Percentiles rank a stretch among this genome's conserved stretches.
phyloP scores from a whole-genome alignment of 2,888 invertebrate genomes.

The Leptogaster cylindrica region DNA sequence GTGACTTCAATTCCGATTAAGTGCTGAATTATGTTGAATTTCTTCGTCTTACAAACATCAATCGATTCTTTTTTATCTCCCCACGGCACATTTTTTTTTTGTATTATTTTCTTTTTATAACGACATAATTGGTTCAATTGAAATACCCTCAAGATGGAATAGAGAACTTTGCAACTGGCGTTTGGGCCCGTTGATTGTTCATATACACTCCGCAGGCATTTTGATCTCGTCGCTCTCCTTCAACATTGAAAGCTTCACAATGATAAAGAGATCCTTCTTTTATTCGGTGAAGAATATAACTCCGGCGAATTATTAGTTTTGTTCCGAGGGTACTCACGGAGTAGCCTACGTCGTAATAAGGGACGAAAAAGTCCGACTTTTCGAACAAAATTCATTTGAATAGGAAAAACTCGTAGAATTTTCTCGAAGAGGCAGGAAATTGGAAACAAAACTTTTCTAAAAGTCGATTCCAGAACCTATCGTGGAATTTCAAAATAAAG shows the following conservation, averaged over 20 bases:
- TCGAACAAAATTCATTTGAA: slow-evolving; percentile 39
- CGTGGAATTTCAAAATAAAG: not conserved
- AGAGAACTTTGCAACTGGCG: slow-evolving; percentile 9
- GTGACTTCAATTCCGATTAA: slow-evolving; percentile 46
- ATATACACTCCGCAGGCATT: slow-evolving; percentile 20
- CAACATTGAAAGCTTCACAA: not conserved
- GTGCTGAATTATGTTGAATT: slow-evolving; percentile 41
- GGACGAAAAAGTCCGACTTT: slow-evolving; percentile 35
- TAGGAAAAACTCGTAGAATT: slow-evolving; percentile 18
- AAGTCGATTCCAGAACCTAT: slow-evolving; percentile 27
- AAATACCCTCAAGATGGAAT: slow-evolving; percentile 44
- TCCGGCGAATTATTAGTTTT: slow-evolving; percentile 36
- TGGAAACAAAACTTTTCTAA: slow-evolving; percentile 37
- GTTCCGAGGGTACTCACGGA: slow-evolving; percentile 27
- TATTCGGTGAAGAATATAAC: slow-evolving; percentile 22
- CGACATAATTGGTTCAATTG: slow-evolving; percentile 46
- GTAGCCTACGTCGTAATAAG: slow-evolving; percentile 35
- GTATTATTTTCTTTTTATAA: too few species aligned
- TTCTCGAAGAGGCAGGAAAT: slow-evolving; percentile 24
- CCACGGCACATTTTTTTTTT: slow-evolving; percentile 40
- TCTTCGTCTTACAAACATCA: slow-evolving; percentile 34
- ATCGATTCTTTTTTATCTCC: slow-evolving; percentile 38
- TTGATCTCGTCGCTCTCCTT: not conserved
- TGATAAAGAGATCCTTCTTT: slow-evolving; percentile 7
- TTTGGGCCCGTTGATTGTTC: slow-evolving; percentile 28